Evolutionary conservation across 2,888 invertebrate species (phyloP), one percentile per base, ranked within the genome.

Genomic region (Andrena camellia): DNA sequence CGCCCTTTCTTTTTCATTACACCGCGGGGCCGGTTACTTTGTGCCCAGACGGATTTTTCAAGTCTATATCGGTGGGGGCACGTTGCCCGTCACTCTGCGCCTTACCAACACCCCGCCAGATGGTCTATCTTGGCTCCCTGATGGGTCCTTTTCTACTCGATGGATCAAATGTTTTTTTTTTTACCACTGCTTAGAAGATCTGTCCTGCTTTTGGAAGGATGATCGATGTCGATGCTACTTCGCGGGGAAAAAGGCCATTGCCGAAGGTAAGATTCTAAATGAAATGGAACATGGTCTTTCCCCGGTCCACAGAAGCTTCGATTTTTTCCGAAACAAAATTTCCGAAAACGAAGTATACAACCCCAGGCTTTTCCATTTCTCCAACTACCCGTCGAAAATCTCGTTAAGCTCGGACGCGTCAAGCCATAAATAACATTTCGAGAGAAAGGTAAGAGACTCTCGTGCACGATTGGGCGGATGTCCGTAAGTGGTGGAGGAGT

Each of bases 401-500:
- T 74, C 68, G 74, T 78, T 74, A 67, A 66, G 73, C 20, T 60
- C 50, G 62, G 68, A 62, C 68, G 62, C 63, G 68, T 42, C 71
- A 73, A 78, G 60, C 69, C 75, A 85, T 70, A 75, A 78, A 75
- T 66, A 77, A 83, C 50, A 72, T 72, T 75, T 60, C 31, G 66
- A 62, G 70, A 54, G 66, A 57, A 69, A 68, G 66, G 20, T n/a
- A 57, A 50, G 63, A 23, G 59, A 77, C 75, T 50, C 33, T 48
- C 50, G 54, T 29, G 48, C 13, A 54, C 54, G 72, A 71, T 78
- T 82, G 81, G 75, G 72, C 86, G 87, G 74, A 75, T 72, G 75
- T 78, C 79, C 81, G 77, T 77, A 68, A 84, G 86, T 75, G 81
- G 83, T 54, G 77, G 71, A 35, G 72, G 60, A 64, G 74, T 35